Percentiles rank a stretch among this genome's conserved stretches.
Evolutionary conservation across 2,797 vertebrate species (phyloP).

Genomic region (Poeciliopsis paucimaculata): DNA sequence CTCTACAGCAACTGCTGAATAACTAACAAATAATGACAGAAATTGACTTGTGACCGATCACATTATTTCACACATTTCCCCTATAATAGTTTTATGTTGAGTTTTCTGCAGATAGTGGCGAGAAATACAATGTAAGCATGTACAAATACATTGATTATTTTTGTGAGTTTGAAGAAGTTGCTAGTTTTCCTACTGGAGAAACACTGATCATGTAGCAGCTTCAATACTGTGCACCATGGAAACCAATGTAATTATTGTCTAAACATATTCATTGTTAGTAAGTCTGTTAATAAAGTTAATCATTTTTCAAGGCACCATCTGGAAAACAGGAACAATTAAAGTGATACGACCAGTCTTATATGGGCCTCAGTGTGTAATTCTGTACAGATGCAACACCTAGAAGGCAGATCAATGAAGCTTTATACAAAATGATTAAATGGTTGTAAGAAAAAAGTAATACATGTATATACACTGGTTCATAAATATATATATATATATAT

Average conservation of each 20-base stretch:
- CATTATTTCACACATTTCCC: background rate
- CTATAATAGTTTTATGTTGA: background rate
- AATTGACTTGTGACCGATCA: background rate
- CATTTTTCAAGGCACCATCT: background rate
- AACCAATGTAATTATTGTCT: background rate
- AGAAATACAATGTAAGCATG: background rate
- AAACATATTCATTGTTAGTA: background rate
- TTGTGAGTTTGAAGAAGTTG: background rate
- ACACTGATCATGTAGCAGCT: background rate
- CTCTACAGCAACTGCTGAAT: background rate
- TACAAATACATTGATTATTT: background rate
- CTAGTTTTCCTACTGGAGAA: background rate
- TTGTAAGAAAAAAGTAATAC: background rate
- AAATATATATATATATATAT: too few species aligned
- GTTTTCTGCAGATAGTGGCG: background rate
- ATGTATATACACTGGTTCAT: too few species aligned
- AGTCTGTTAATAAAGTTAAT: background rate
- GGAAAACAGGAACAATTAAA: background rate
- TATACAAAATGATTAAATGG: background rate
- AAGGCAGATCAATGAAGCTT: background rate
- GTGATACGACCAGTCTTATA: background rate
- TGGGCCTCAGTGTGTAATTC: background rate
- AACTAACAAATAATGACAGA: background rate
- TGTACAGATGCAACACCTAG: background rate
- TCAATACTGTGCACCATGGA: background rate